Percentiles rank a stretch among this genome's conserved stretches.
phyloP scores from a whole-genome alignment of 2,888 invertebrate species.

The Diaphora mendica region DNA sequence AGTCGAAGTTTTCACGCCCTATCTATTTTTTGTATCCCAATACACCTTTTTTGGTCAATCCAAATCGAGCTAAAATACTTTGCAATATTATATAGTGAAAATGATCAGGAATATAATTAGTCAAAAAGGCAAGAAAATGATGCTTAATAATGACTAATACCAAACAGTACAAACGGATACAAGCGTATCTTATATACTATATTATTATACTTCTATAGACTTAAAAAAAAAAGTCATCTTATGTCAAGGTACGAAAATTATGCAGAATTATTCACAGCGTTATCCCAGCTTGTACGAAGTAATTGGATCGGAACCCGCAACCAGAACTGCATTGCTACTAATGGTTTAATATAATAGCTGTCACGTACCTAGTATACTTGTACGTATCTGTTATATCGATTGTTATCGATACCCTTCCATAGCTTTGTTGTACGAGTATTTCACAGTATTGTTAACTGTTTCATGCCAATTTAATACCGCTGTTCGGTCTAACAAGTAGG shows the following conservation, averaged over 20 bases:
- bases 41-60: too few species aligned
- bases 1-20: too few species aligned
- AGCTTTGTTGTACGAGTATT: slow-evolving; percentile 14
- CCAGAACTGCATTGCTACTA: slow-evolving; percentile 40
- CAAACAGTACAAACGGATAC: background rate
- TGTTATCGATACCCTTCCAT: slow-evolving; percentile 12
- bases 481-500: background rate
- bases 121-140: background rate
- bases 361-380: slow-evolving; percentile 14
- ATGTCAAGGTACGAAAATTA: slow-evolving; percentile 14
- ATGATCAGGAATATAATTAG: background rate
- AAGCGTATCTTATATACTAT: background rate
- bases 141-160: too few species aligned
- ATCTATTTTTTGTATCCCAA: too few species aligned
- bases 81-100: background rate
- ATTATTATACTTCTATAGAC: too few species aligned
- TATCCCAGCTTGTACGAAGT: slow-evolving; percentile 22
- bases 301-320: slow-evolving; percentile 43
- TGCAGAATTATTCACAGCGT: slow-evolving; percentile 23
- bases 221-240: background rate
- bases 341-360: slow-evolving; percentile 36
- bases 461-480: background rate
- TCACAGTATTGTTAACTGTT: background rate
- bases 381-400: slow-evolving; percentile 23
- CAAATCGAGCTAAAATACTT: background rate